Evolutionary conservation across 2,888 invertebrate species (phyloP).

Genomic region (Cephus pulcher): DNA sequence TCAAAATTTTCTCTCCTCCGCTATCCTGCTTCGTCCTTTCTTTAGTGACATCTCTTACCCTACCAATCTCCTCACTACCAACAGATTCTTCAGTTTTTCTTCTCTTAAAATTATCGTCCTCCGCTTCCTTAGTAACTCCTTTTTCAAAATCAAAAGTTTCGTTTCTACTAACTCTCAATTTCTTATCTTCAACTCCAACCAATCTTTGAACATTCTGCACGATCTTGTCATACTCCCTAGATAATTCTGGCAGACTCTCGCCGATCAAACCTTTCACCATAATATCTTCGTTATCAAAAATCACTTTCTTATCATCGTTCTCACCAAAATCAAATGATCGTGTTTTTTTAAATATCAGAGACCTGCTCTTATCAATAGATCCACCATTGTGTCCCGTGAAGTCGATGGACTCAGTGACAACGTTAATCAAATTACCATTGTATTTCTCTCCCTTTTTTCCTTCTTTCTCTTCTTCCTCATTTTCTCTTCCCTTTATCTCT

Average conservation of each 20-base stretch:
- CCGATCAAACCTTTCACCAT: neutral
- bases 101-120: neutral
- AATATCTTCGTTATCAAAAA: too few relatives aligned
- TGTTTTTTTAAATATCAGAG: too few relatives aligned
- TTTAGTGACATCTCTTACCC: neutral
- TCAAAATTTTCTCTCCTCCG: neutral
- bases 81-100: neutral
- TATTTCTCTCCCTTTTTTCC: neutral
- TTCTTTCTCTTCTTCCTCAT: conserved; percentile 1
- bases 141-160: too few relatives aligned
- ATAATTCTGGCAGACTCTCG: neutral
- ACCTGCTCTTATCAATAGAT: too few relatives aligned
- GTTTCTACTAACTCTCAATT: neutral
- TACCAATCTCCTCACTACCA: neutral
- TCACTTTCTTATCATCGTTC: too few relatives aligned
- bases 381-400: too few relatives aligned
- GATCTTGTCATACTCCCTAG: neutral
- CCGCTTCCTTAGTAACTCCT: neutral
- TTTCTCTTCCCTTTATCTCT: neutral
- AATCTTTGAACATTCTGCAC: neutral
- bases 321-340: too few relatives aligned
- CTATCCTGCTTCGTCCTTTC: neutral
- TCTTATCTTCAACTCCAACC: neutral
- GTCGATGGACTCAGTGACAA: too few relatives aligned
- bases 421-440: too few relatives aligned